Evolutionary conservation across 2,113 vertebrate species (phyloP), one percentile per base, ranked within the genome.

Genomic region (Nothocercus julius): DNA sequence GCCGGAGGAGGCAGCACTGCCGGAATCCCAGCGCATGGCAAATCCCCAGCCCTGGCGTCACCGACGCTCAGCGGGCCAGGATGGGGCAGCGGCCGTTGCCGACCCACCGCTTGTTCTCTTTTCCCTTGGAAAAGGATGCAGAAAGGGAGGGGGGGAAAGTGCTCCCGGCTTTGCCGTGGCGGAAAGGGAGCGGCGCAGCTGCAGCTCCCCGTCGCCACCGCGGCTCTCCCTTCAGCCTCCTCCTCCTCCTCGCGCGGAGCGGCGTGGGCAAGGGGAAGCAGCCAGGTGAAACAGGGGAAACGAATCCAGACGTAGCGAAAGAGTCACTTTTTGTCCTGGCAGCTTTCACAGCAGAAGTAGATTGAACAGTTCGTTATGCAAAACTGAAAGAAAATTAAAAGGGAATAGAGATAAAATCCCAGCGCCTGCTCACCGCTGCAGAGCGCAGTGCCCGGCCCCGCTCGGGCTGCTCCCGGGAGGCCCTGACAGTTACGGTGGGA

Each of bases 241-340:
- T 85, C 38, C 32, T 85, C 34, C 21, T 17, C 0, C 67, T 14
- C 0, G 66, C 36, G 40, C 51, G 86, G 68, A 75, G 45, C 30
- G 0, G 1, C 30, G 42, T 83, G 51, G 56, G 42, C 44, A 92
- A 88, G 92, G 80, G 90, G 93, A 97, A 96, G 82, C 44, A 36
- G 18, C 14, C 28, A 78, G 38, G 61, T 70, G 74, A 94, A 92
- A 59, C n/a, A 85, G 19, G 45, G 63, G 95, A 95, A 96, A 53
- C 56, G 88, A 92, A 58, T 24, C 83, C 5, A 4, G 75, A 47
- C 62, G 0, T 11, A 62, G 30, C 67, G 82, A 85, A 79, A 49
- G 77, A 36, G 67, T 21, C 28, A 5, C 51, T 34, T 47, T 51
- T 51, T 28, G 19, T 28, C 28, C 36, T 18, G 27, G 47, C 51